Evolutionary conservation across 2,113 vertebrate species (phyloP).

Genomic region (Caracal caracal): DNA sequence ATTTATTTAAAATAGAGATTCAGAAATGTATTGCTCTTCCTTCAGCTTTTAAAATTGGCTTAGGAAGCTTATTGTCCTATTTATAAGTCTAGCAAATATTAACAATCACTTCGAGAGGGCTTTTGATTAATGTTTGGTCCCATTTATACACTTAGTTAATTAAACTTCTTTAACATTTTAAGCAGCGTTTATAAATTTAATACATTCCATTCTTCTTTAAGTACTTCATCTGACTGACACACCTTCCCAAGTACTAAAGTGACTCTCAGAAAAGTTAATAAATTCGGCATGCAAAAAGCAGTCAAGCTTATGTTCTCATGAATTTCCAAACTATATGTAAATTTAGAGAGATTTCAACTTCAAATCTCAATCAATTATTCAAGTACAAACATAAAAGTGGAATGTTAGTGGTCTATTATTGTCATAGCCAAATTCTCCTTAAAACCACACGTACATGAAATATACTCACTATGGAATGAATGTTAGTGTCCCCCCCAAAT

Average conservation of each 20-base stretch:
- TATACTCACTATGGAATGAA: background rate
- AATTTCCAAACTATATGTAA: conserved; percentile 3
- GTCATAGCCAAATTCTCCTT: conserved; percentile 39
- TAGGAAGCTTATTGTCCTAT: conserved; percentile 60
- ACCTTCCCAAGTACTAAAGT: conserved; percentile 13
- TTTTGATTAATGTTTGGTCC: conserved; percentile 67
- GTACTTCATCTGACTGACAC: conserved; percentile 60
- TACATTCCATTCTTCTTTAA: conserved; percentile 57
- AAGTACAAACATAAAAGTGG: conserved; percentile 9
- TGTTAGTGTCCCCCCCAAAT: background rate
- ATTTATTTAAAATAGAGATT: conserved; percentile 69
- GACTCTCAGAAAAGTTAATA: conserved; percentile 10
- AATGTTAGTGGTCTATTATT: background rate
- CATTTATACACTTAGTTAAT: conserved; percentile 72
- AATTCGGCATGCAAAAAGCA: background rate
- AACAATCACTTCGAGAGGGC: conserved; percentile 55
- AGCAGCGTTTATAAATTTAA: conserved; percentile 58
- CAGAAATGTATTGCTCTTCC: conserved; percentile 59
- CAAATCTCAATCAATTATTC: background rate
- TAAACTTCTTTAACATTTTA: conserved; percentile 70
- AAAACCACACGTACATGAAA: background rate
- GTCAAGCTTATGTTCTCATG: conserved; percentile 12
- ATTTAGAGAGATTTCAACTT: conserved; percentile 50
- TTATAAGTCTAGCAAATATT: conserved; percentile 66
- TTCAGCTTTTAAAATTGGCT: conserved; percentile 64